Conservation (phyloP, 2,888 invertebrate genomes). For the Erebia aethiops region DNA sequence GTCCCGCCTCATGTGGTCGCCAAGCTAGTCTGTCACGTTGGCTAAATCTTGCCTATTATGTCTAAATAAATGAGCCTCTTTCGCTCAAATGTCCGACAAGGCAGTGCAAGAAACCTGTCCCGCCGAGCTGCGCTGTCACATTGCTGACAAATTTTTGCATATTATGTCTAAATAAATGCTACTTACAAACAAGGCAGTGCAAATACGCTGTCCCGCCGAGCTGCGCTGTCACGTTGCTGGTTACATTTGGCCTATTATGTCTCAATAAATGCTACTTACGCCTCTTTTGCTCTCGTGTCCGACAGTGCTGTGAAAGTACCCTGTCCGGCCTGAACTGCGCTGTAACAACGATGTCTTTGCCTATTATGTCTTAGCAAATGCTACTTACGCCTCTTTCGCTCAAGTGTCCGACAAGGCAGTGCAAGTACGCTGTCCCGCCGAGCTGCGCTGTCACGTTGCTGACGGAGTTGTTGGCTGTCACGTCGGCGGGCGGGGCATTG, state of each 20-base stretch:
- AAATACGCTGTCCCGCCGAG: constrained; percentile 91
- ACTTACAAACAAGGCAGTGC: constrained; percentile 89
- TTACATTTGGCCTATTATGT: constrained; percentile 42
- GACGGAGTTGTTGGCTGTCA: constrained; percentile 87
- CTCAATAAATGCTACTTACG: constrained; percentile 66
- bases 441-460: constrained; percentile 91
- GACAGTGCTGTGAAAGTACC: constrained; percentile 87
- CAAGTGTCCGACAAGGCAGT: constrained; percentile 90
- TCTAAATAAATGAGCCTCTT: constrained; percentile 75
- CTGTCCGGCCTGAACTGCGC: constrained; percentile 90
- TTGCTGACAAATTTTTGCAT: constrained; percentile 81
- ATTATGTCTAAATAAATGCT: background rate
- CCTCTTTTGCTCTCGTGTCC: constrained; percentile 89
- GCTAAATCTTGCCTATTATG: background rate
- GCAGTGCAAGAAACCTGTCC: constrained; percentile 91
- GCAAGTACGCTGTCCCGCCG: constrained; percentile 91
- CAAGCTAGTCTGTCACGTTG: too few relatives aligned
- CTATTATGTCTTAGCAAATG: background rate
- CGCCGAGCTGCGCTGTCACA: constrained; percentile 90
- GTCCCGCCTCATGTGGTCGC: too few relatives aligned
- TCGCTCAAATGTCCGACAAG: constrained; percentile 90
- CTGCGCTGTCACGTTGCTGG: constrained; percentile 91
- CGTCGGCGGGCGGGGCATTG: constrained; percentile 65
- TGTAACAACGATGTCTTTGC: constrained; percentile 55
- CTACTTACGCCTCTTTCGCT: constrained; percentile 81